phyloP scores from a whole-genome alignment of 2,888 invertebrate species.

The Maniola hyperantus region DNA sequence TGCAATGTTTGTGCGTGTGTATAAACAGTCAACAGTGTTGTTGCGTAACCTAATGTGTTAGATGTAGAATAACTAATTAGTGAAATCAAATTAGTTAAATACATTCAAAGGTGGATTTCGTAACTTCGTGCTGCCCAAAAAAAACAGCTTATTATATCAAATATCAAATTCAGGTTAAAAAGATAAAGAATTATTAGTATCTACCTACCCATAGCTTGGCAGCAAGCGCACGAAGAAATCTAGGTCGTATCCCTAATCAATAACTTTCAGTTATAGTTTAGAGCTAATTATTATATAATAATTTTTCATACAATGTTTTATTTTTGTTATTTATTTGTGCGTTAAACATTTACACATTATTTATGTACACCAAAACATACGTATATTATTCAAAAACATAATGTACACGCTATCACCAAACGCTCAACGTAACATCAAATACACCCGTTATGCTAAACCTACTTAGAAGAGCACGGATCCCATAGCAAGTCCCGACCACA shows the following conservation, averaged over 20 bases:
- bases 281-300: constrained; percentile 75
- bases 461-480: constrained; percentile 58
- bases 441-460: constrained; percentile 63
- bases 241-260: constrained; percentile 68
- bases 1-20: constrained; percentile 66
- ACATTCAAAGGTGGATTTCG: constrained; percentile 48
- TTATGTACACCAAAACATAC: constrained; percentile 82
- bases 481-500: constrained; percentile 82
- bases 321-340: constrained; percentile 77
- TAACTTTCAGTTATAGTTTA: constrained; percentile 68
- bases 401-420: constrained; percentile 74
- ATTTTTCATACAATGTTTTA: constrained; percentile 55
- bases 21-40: constrained; percentile 61
- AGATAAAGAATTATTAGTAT: constrained; percentile 33
- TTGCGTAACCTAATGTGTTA: constrained; percentile 50
- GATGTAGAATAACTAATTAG: constrained; percentile 52
- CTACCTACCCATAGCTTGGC: constrained; percentile 42
- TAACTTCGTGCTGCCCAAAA: constrained; percentile 40
- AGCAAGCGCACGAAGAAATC: constrained; percentile 57
- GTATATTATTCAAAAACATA: constrained; percentile 77
- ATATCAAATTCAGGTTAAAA: constrained; percentile 26
- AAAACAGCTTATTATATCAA: constrained; percentile 33
- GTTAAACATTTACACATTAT: constrained; percentile 82
- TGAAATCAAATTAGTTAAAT: constrained; percentile 41
- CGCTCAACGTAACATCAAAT: constrained; percentile 66